Evolutionary conservation across 2,113 vertebrate genomes (phyloP).

Genomic region (Misgurnus mizolepis): DNA sequence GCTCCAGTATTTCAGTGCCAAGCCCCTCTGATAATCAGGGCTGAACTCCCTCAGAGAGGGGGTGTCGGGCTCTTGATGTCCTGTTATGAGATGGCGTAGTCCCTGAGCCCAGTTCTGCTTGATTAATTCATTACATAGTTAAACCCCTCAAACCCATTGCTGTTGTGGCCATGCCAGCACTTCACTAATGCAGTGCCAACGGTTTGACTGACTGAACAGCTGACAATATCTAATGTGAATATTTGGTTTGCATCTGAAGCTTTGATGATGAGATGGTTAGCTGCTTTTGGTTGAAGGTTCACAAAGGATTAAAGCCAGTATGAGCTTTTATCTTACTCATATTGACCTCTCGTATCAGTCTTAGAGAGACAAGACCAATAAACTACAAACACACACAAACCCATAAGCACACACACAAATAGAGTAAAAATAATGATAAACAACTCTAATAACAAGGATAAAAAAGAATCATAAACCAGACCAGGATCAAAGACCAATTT

Average conservation of each 20-base stretch:
- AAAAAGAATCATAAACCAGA: not conserved
- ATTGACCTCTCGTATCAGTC: not conserved
- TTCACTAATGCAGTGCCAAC: not conserved
- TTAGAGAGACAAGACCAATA: not conserved
- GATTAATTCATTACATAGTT: constrained; percentile 48
- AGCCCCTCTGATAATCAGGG: constrained; percentile 53
- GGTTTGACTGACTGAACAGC: not conserved
- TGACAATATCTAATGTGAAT: not conserved
- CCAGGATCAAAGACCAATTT: not conserved
- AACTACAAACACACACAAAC: not conserved
- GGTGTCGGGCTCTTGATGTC: constrained; percentile 37
- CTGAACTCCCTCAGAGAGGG: constrained; percentile 48
- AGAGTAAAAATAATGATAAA: constrained; percentile 3
- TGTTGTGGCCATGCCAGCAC: not conserved
- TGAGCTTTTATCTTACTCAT: constrained; percentile 14
- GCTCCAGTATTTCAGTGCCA: constrained; percentile 58
- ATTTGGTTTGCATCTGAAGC: not conserved
- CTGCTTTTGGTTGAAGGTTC: not conserved
- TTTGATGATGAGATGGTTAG: not conserved
- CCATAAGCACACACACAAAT: not conserved
- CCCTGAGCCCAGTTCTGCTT: constrained; percentile 43
- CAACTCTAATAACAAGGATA: not conserved
- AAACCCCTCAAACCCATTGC: constrained; percentile 25
- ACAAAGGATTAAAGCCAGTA: constrained; percentile 18
- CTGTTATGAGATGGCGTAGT: constrained; percentile 44